Evolutionary conservation across 1,140 invertebrate genomes (phyloP), one percentile per base, ranked within the genome.

Genomic region (Rhagoletis zephyria): DNA sequence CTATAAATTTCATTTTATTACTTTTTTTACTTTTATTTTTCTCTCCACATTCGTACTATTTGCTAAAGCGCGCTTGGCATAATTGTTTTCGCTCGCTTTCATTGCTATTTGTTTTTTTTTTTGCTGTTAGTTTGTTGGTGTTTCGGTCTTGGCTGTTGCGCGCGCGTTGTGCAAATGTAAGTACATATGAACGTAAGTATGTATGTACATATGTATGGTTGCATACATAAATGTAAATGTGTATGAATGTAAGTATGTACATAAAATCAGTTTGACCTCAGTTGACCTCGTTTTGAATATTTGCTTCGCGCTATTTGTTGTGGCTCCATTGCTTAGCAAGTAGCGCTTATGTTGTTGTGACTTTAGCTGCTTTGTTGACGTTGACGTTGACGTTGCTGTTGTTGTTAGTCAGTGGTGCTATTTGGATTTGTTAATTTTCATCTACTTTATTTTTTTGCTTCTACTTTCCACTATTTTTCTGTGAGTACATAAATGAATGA

Each of bases 231-330:
- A 40, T 30, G 30, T 30, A 30, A 30, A 30, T 30, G 30, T 30
- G 30, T 64, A 5, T 64, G 63, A 19, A 19, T 64, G 63, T 64
- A 5, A 7, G 63, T 3, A 12, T 40, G 64, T 48, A 74, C 67
- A 74, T 48, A 74, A 74, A 74, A 45, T 74, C 67, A 74, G 67
- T 74, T 30, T 74, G 67, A 74, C 67, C 67, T 74, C 67, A 48
- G 67, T 74, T 74, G 67, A 74, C 67, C 67, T 74, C 45, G 67
- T 74, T 74, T 74, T 74, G 67, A 74, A 74, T 74, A 74, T 74
- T 74, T 74, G 67, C 67, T 14, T 74, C 67, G 67, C 67, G 67
- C 67, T 74, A 74, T 74, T 74, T 74, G 42, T 48, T 74, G 42
- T 74, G 67, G 42, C 67, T 74, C 42, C 42, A 74, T 14, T 45